phyloP scores from a whole-genome alignment of 2,888 invertebrate species.

The Allygus modestus region DNA sequence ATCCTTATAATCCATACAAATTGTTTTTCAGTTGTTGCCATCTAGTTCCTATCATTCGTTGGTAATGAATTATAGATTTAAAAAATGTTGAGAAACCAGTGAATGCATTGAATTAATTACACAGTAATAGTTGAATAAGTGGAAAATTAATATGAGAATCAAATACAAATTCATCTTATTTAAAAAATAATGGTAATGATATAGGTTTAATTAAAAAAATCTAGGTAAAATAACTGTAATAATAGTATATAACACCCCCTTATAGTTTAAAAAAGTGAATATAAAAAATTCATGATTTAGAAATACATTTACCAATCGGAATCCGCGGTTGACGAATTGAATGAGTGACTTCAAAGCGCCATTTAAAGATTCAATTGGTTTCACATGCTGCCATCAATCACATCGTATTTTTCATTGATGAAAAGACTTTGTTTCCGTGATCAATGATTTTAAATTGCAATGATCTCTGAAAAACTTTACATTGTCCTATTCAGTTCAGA shows the following conservation, averaged over 20 bases:
- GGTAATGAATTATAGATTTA: too few species aligned
- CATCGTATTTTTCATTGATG: constrained; percentile 14
- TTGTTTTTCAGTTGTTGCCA: too few species aligned
- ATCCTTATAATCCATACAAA: too few species aligned
- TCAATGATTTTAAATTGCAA: neutral
- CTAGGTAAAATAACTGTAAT: too few species aligned
- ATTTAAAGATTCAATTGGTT: constrained; percentile 30
- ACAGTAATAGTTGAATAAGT: too few species aligned
- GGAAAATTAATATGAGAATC: too few species aligned
- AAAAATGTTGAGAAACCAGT: too few species aligned
- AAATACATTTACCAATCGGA: neutral
- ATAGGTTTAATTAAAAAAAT: neutral
- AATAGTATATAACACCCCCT: too few species aligned
- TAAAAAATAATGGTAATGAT: neutral
- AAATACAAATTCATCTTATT: too few species aligned
- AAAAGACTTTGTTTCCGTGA: constrained; percentile 29
- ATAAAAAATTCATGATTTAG: neutral
- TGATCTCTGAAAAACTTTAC: neutral
- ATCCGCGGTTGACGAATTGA: neutral
- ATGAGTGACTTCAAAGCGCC: constrained; percentile 37
- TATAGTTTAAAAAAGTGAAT: too few species aligned
- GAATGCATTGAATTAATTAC: too few species aligned
- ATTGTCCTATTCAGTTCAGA: neutral
- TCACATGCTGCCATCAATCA: constrained; percentile 18
- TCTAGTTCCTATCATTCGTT: too few species aligned